Percentiles rank a stretch among this genome's conserved stretches.
These are phyloP conservation scores for Aphis gossypii DNA, from an alignment of 1,140 invertebrate species.

Conservation along the genomic window DNA sequence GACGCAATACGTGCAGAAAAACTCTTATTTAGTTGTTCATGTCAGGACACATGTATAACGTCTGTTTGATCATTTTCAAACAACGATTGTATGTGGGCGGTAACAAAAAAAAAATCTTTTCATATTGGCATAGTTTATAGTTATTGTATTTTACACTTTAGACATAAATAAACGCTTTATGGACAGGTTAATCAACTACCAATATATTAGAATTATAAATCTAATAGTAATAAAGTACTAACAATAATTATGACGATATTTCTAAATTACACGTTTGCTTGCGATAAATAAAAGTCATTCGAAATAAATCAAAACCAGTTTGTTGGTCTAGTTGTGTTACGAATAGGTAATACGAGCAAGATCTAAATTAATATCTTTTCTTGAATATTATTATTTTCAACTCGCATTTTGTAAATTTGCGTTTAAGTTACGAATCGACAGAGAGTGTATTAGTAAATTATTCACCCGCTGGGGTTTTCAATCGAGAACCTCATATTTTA, in stretches of 20 bases:
- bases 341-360: background rate
- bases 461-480: background rate
- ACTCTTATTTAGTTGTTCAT: background rate
- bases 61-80: background rate
- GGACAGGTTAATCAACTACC: background rate
- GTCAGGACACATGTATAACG: background rate
- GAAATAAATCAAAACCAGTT: constrained; percentile 41
- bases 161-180: background rate
- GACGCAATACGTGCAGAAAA: background rate
- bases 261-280: constrained; percentile 31
- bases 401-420: background rate
- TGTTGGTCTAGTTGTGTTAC: background rate
- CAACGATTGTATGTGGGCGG: background rate
- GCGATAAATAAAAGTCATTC: constrained; percentile 16
- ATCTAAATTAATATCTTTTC: background rate
- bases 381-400: background rate
- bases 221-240: background rate
- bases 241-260: constrained; percentile 31
- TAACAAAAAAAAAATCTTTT: background rate
- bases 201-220: background rate
- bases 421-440: background rate
- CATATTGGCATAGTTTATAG: background rate
- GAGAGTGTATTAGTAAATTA: constrained; percentile 2
- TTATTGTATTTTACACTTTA: constrained; percentile 14
- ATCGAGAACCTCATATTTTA: background rate